phyloP scores from a whole-genome alignment of 1,140 invertebrate genomes.

The Thrips palmi region DNA sequence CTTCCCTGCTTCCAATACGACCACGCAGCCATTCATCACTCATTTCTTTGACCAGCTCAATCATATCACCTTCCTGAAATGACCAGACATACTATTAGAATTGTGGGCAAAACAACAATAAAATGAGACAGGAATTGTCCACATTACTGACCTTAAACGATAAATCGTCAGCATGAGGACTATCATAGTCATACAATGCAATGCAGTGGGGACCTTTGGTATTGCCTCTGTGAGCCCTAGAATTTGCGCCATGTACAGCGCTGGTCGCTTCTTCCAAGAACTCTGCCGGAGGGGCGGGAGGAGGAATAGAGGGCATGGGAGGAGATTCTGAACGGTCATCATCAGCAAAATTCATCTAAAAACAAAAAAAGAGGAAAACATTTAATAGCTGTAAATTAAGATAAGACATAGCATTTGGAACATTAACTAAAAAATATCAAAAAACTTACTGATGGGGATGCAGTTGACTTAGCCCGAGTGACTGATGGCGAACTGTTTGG shows the following conservation, averaged over 20 bases:
- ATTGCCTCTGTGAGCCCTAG: conserved; percentile 10
- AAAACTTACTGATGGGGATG: too few relatives aligned
- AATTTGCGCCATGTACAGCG: too few relatives aligned
- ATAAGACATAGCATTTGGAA: too few relatives aligned
- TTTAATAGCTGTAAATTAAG: too few relatives aligned
- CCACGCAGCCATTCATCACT: conserved; percentile 70
- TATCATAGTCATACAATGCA: conserved; percentile 52
- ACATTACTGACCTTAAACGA: conserved; percentile 48
- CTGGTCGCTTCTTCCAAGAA: conserved; percentile 22
- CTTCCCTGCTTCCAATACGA: conserved; percentile 35
- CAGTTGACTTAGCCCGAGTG: too few relatives aligned
- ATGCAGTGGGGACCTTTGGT: conserved; percentile 39
- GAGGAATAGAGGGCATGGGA: conserved; percentile 56
- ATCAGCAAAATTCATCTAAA: too few relatives aligned
- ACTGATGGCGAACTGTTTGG: too few relatives aligned
- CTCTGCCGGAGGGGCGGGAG: conserved; percentile 44
- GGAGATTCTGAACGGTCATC: conserved; percentile 27
- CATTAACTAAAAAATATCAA: too few relatives aligned
- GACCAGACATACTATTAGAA: conserved; percentile 10
- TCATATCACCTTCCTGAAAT: conserved; percentile 45
- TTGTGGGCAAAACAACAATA: conserved; percentile 11
- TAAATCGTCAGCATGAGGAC: conserved; percentile 49
- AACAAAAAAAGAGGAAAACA: too few relatives aligned
- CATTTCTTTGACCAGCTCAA: conserved; percentile 42
- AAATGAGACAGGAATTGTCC: too few relatives aligned